These are phyloP conservation scores for Asbolus verrucosus DNA, from an alignment of 1,140 invertebrate genomes.

Conservation along the genomic window DNA sequence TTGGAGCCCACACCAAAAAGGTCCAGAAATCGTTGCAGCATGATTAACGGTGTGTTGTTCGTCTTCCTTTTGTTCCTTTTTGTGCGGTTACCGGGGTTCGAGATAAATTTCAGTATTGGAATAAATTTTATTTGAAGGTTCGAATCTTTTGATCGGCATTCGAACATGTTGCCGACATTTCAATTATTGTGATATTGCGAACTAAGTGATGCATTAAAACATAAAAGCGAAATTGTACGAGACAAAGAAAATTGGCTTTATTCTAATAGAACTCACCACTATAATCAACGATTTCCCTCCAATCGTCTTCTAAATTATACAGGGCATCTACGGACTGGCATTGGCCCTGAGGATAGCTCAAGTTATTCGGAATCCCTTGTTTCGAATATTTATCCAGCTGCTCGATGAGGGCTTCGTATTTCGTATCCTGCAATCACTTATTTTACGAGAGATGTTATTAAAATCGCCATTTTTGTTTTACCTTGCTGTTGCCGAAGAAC, in stretches of 20 bases:
- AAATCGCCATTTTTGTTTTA: too few species aligned
- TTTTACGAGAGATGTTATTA: too few species aligned
- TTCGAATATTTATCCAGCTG: conserved; percentile 77
- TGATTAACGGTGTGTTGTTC: too few species aligned
- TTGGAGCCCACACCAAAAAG: too few species aligned
- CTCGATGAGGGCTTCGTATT: conserved; percentile 74
- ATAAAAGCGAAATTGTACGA: too few species aligned
- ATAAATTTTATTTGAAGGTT: background rate
- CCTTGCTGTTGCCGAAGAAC: conserved; percentile 75
- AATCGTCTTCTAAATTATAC: conserved; percentile 76
- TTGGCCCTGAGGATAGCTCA: conserved; percentile 64
- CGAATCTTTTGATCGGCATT: background rate
- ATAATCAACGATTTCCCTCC: conserved; percentile 66
- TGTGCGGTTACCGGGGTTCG: background rate
- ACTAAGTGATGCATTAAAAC: conserved; percentile 52
- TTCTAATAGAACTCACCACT: conserved; percentile 62
- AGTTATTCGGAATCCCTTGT: conserved; percentile 73
- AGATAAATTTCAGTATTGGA: background rate
- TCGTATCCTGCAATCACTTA: conserved; percentile 67
- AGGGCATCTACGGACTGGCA: conserved; percentile 66
- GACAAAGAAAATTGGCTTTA: too few species aligned
- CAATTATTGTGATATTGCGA: background rate
- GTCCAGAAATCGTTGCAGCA: too few species aligned
- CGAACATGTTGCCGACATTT: background rate
- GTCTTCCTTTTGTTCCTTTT: background rate